Conservation (phyloP, 2,888 invertebrate genomes). For the Caenorhabditis sulstoni region DNA sequence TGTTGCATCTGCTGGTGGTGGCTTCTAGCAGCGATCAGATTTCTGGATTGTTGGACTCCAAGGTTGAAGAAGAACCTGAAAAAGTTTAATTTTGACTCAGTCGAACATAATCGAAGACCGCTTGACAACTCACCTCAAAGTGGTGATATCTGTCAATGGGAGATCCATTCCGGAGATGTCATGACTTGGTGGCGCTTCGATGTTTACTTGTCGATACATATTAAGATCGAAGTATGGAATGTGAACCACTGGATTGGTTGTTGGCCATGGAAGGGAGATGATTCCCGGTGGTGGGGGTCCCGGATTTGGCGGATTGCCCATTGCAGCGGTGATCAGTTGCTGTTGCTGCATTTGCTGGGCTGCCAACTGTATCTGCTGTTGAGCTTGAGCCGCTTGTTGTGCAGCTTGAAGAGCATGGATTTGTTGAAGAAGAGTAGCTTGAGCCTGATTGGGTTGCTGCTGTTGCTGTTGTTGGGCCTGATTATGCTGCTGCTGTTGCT, state of each 20-base stretch:
- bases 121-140: slow-evolving; percentile 60
- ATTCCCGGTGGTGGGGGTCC: slow-evolving; percentile 47
- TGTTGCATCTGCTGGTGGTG: slow-evolving; percentile 12
- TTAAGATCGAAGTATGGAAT: slow-evolving; percentile 74
- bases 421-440: slow-evolving; percentile 22
- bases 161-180: slow-evolving; percentile 75
- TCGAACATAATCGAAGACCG: no score
- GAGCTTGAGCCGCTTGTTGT: slow-evolving; percentile 19
- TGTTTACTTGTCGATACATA: slow-evolving; percentile 73
- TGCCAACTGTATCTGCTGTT: slow-evolving; percentile 21
- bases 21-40: slow-evolving; percentile 51
- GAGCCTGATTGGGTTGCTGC: neutral
- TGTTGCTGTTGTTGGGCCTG: slow-evolving; percentile 16
- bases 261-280: slow-evolving; percentile 75
- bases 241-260: slow-evolving; percentile 67
- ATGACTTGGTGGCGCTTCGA: slow-evolving; percentile 72
- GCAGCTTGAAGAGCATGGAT: slow-evolving; percentile 15
- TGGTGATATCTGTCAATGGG: slow-evolving; percentile 75
- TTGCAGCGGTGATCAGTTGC: slow-evolving; percentile 11
- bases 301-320: slow-evolving; percentile 30
- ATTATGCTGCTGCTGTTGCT: slow-evolving; percentile 4
- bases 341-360: slow-evolving; percentile 15
- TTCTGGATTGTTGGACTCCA: slow-evolving; percentile 76
- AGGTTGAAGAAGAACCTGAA: slow-evolving; percentile 77
- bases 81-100: no score